Conservation (phyloP, 1,140 invertebrate genomes). For the Antheraea mylitta region DNA sequence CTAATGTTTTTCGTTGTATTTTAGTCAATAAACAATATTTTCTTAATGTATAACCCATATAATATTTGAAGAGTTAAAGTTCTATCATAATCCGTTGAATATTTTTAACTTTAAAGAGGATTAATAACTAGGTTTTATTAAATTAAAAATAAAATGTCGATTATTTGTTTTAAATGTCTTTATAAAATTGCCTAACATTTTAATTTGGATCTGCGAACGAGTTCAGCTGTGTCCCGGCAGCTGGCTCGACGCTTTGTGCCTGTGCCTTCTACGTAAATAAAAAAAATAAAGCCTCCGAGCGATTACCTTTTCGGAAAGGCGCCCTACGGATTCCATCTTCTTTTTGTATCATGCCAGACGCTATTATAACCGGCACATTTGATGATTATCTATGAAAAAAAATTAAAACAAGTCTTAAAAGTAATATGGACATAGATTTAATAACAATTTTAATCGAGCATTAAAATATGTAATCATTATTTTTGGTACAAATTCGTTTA, state of each 20-base stretch:
- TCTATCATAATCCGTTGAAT: no score
- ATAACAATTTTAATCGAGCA: background rate
- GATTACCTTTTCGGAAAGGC: constrained; percentile 70
- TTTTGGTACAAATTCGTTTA: no score
- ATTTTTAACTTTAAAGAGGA: no score
- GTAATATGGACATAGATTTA: constrained; percentile 6
- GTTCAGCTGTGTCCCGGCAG: constrained; percentile 61
- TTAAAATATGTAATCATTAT: background rate
- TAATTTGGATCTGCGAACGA: constrained; percentile 31
- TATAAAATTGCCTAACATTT: constrained; percentile 18
- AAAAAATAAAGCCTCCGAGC: constrained; percentile 53
- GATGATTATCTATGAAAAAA: constrained; percentile 43
- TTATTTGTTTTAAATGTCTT: constrained; percentile 37
- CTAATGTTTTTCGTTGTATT: no score
- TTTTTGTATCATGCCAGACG: constrained; percentile 48
- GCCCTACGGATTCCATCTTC: constrained; percentile 52
- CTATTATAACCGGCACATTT: constrained; percentile 65
- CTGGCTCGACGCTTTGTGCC: constrained; percentile 62
- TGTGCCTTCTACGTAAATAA: constrained; percentile 51
- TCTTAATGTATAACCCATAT: no score
- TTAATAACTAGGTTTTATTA: background rate
- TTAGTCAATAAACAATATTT: no score
- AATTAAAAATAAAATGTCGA: background rate
- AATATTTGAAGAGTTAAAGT: no score
- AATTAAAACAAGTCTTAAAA: constrained; percentile 18